A percentile compares a stretch with the other conserved stretches of the same genome.
These are phyloP conservation scores for Sarotherodon lohbergeri DNA, from an alignment of 2,113 vertebrate species.

Conservation along the genomic window DNA sequence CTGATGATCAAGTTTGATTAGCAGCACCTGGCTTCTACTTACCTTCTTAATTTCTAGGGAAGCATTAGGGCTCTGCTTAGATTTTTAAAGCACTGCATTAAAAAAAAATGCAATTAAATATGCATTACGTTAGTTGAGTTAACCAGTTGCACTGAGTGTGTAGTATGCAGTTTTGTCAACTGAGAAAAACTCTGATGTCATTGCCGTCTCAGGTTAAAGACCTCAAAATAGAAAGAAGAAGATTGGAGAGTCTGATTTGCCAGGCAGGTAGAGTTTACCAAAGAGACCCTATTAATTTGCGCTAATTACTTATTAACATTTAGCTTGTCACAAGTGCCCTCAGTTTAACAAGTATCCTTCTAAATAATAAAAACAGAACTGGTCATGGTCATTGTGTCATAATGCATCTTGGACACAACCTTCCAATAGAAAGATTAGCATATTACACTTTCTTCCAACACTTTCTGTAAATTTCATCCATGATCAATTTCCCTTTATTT, in stretches of 20 bases:
- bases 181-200: not conserved
- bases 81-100: not conserved
- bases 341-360: not conserved
- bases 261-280: not conserved
- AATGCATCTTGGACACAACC: not conserved
- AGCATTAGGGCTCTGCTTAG: not conserved
- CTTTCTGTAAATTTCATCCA: not conserved
- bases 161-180: not conserved
- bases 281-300: not conserved
- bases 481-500: not conserved
- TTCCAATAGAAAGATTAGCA: not conserved
- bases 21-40: not conserved
- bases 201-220: not conserved
- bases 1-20: not conserved
- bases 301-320: not conserved
- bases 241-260: not conserved
- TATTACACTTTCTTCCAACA: not conserved
- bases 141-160: not conserved
- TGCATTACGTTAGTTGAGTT: not conserved
- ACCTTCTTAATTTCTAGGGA: not conserved
- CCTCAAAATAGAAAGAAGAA: not conserved
- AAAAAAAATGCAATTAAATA: not conserved
- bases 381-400: not conserved
- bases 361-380: not conserved
- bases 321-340: not conserved